Conservation (phyloP, 2,888 invertebrate genomes). For the Thalpophila matura region DNA sequence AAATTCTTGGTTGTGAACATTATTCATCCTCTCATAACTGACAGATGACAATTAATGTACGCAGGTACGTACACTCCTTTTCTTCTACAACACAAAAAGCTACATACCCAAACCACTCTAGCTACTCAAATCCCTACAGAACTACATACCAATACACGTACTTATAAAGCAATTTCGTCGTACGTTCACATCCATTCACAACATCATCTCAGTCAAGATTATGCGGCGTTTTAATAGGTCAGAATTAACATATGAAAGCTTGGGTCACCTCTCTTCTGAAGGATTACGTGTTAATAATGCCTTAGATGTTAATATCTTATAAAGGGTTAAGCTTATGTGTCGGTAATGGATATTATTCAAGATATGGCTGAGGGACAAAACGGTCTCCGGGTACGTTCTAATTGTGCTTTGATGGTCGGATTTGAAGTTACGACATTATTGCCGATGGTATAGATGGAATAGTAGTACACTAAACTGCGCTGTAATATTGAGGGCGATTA, state of each 20-base stretch:
- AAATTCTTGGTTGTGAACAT: too few species aligned
- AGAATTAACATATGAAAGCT: slow-evolving; percentile 85
- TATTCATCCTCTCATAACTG: too few species aligned
- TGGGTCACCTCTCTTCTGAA: slow-evolving; percentile 80
- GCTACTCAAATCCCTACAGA: slow-evolving; percentile 40
- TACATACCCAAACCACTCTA: slow-evolving; percentile 21
- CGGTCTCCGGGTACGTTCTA: slow-evolving; percentile 72
- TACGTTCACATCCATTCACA: slow-evolving; percentile 75
- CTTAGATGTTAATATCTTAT: slow-evolving; percentile 84
- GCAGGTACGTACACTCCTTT: background rate
- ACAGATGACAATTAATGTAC: too few species aligned
- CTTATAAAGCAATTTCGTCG: slow-evolving; percentile 70
- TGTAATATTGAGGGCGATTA: background rate
- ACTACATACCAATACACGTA: slow-evolving; percentile 44
- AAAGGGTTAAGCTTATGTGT: slow-evolving; percentile 82
- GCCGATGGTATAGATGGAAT: slow-evolving; percentile 7
- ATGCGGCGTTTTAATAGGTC: slow-evolving; percentile 82
- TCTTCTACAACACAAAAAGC: slow-evolving; percentile 19
- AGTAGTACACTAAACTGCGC: background rate
- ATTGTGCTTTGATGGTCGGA: slow-evolving; percentile 76
- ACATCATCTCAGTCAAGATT: slow-evolving; percentile 75
- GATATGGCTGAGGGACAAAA: slow-evolving; percentile 76
- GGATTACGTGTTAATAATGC: slow-evolving; percentile 86
- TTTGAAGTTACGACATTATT: slow-evolving; percentile 61
- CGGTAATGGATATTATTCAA: slow-evolving; percentile 83